phyloP scores from a whole-genome alignment of 2,113 vertebrate genomes.

The Conger conger region DNA sequence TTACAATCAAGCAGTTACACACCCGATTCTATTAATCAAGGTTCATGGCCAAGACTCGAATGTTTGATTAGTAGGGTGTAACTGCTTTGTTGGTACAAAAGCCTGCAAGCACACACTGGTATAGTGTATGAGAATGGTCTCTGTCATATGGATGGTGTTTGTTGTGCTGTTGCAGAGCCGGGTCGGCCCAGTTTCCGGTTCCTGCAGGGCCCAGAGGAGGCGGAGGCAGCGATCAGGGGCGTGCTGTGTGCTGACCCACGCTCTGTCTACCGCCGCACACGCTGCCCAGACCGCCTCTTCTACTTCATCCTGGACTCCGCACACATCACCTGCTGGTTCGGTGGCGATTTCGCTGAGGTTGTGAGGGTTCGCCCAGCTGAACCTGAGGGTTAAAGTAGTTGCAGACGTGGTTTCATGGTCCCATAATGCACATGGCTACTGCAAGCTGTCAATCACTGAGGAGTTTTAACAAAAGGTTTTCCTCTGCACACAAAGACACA shows the following conservation, averaged over 20 bases:
- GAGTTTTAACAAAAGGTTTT: not conserved
- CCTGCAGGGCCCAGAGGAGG: constrained; percentile 73
- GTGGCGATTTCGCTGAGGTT: constrained; percentile 81
- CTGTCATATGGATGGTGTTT: not conserved
- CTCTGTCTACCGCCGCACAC: constrained; percentile 79
- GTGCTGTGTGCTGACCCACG: constrained; percentile 82
- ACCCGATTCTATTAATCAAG: no score
- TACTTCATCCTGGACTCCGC: constrained; percentile 75
- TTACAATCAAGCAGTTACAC: no score
- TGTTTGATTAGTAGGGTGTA: no score
- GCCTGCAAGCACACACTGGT: no score
- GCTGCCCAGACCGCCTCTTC: constrained; percentile 76
- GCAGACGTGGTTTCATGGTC: not conserved
- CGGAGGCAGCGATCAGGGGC: constrained; percentile 66
- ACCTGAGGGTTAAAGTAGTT: not conserved
- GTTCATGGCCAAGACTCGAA: no score
- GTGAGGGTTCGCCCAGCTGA: constrained; percentile 66
- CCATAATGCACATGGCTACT: not conserved
- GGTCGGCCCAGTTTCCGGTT: constrained; percentile 68
- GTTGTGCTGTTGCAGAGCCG: constrained; percentile 20
- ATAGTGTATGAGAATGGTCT: not conserved
- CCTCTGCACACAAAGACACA: not conserved
- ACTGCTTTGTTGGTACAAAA: no score
- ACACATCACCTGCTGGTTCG: constrained; percentile 86
- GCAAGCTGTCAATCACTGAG: not conserved